Evolutionary conservation across 2,113 vertebrate species (phyloP).

Genomic region (Sigmodon hispidus): DNA sequence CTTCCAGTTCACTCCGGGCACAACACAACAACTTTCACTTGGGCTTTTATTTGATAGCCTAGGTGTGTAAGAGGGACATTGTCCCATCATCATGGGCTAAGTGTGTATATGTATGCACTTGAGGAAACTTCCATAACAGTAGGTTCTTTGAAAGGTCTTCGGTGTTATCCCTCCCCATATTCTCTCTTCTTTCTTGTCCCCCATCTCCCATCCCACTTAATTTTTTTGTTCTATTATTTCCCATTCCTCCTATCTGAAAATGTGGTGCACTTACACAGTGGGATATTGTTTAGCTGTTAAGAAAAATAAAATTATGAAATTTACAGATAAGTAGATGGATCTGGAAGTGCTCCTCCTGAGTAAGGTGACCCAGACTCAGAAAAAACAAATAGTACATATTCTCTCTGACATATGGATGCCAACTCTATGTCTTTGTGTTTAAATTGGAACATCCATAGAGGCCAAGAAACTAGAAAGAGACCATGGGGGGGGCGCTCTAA

Average conservation of each 20-base stretch:
- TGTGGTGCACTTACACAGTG: no score
- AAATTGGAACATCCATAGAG: background rate
- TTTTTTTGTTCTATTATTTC: background rate
- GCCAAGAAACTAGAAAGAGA: background rate
- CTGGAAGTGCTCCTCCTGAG: background rate
- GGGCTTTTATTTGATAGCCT: background rate
- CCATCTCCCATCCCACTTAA: background rate
- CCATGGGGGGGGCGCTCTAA: background rate
- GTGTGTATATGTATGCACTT: background rate
- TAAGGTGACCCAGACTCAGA: background rate
- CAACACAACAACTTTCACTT: background rate
- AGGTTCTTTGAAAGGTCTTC: background rate
- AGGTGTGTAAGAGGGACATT: background rate
- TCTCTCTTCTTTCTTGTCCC: background rate
- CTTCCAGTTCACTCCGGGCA: background rate
- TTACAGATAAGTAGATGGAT: background rate
- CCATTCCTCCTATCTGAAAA: no score
- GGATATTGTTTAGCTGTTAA: background rate
- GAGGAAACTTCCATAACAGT: background rate
- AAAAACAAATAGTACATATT: background rate
- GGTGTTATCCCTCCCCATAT: background rate
- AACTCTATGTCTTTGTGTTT: background rate
- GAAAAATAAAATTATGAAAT: background rate
- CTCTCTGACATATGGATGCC: background rate
- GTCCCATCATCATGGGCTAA: background rate